Conservation (phyloP, 1,140 invertebrate genomes). For the Papilio glaucus region DNA sequence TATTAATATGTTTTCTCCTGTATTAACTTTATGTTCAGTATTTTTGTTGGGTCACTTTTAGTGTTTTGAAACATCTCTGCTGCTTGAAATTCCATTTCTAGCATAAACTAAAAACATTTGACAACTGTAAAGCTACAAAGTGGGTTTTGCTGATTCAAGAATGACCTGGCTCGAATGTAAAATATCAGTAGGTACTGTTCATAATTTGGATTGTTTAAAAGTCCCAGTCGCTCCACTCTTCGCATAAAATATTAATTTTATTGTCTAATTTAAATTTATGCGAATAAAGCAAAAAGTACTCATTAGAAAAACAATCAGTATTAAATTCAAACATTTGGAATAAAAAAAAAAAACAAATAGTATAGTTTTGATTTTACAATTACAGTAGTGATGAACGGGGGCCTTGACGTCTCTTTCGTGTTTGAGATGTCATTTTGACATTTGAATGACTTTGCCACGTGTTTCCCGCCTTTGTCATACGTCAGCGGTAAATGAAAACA, state of each 20-base stretch:
- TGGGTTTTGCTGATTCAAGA: too few species aligned
- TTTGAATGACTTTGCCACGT: conserved; percentile 55
- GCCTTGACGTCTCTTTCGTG: conserved; percentile 29
- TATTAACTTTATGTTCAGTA: not conserved
- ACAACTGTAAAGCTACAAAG: too few species aligned
- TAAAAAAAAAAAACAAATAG: not conserved
- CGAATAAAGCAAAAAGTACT: not conserved
- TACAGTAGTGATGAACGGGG: conserved; percentile 5
- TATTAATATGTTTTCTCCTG: not conserved
- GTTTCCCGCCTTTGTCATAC: conserved; percentile 51
- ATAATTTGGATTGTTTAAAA: too few species aligned
- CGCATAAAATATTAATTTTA: too few species aligned
- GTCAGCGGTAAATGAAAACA: conserved; percentile 52
- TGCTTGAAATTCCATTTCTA: not conserved
- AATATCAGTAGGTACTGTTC: too few species aligned
- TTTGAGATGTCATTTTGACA: conserved; percentile 41
- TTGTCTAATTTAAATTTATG: too few species aligned
- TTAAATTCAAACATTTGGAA: not conserved
- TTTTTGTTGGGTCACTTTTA: not conserved
- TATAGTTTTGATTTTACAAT: conserved; percentile 10
- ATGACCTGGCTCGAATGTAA: too few species aligned
- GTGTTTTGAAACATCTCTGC: not conserved
- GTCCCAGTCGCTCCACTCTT: too few species aligned
- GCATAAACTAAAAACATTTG: too few species aligned
- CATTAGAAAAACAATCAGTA: not conserved